Evolutionary conservation across 2,888 invertebrate genomes (phyloP), one percentile per base, ranked within the genome.

Genomic region (Oscheius myriophilus): DNA sequence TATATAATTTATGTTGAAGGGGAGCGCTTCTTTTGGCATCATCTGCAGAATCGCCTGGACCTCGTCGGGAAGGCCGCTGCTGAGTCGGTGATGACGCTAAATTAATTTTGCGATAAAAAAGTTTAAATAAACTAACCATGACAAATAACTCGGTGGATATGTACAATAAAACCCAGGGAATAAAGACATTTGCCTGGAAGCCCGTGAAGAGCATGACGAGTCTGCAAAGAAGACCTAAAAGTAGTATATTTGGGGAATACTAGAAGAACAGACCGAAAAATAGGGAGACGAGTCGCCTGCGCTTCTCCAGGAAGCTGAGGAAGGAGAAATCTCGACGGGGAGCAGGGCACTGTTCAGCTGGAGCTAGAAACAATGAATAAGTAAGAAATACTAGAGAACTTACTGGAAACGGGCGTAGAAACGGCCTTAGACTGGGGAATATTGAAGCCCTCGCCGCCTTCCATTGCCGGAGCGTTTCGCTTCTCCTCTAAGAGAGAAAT

Each of bases 371-470:
- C 33, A 6, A 6, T 3, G 9, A 33, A 33, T 33, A 33, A 33
- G 9, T 3, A 33, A 3, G 9, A 33, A 33, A 33, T 33, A 33
- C 3, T 33, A 9, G 33, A n/a, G 41, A 57, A 57, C 18, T 26
- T 26, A 61, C 61, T 61, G 16, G 61, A 61, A n/a, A 49, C 63
- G 16, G 63, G 23, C 23, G 63, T 52, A 23, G 61, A 46, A 26
- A 33, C 63, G 12, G 63, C 43, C 41, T 42, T 41, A 23, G 63
- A 42, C 2, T 67, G 46, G 18, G 67, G 41, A 49, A 66, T 53
- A 55, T 64, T 69, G 41, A 64, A 75, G n/a, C 70, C 72, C 23
- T 79, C 79, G 14, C 79, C 79, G n/a, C 79, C 79, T 55, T 79
- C 79, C 59, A 79, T 74, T 3, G 73, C 73, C 21, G 79, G 79